Evolutionary conservation across 2,797 vertebrate genomes (phyloP), one percentile per base, ranked within the genome.

Genomic region (Borostomias antarcticus): DNA sequence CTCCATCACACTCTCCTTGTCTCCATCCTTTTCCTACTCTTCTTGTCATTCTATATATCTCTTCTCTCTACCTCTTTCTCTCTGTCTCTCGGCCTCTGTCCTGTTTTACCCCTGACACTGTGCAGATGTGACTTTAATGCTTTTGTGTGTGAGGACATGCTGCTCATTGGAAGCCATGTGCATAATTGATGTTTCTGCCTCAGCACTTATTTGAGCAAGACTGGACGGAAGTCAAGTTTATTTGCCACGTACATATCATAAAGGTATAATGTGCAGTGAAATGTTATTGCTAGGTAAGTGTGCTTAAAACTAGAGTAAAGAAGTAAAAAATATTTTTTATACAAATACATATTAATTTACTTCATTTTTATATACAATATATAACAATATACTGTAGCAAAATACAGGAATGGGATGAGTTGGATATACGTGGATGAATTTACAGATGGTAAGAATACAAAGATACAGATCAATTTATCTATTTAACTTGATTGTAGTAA

Each of bases 141-240:
- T 33, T 43, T 35, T 21, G 5, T 5, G 17, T 69, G 59, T 23
- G 17, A 37, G 19, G 17, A 63, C 35, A 40, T 53, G 52, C 17
- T 35, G 51, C 9, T 56, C n/a, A 52, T 70, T 64, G 40, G 2
- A n/a, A 5, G 32, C n/a, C 17, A 45, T 40, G 37, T 66, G 63
- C 53, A 9, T 2, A 13, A 2, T 35, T 1, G 35, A 43, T 47
- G 40, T 61, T 45, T 61, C 26, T 62, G 56, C 67, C 62, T 67
- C 19, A 6, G 68, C 66, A 64, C 21, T 19, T 52, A 17, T 51
- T 30, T 57, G 9, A 56, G 33, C 17, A 37, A 52, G 63, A 52
- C 30, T 0, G 19, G 13, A 37, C 8, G 11, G 30, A 15, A n/a
- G 33, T 25, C 13, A 6, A 1, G n/a, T 13, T 45, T 17, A 1